Evolutionary conservation across 2,113 vertebrate species (phyloP).

Genomic region (Mixornis gularis): DNA sequence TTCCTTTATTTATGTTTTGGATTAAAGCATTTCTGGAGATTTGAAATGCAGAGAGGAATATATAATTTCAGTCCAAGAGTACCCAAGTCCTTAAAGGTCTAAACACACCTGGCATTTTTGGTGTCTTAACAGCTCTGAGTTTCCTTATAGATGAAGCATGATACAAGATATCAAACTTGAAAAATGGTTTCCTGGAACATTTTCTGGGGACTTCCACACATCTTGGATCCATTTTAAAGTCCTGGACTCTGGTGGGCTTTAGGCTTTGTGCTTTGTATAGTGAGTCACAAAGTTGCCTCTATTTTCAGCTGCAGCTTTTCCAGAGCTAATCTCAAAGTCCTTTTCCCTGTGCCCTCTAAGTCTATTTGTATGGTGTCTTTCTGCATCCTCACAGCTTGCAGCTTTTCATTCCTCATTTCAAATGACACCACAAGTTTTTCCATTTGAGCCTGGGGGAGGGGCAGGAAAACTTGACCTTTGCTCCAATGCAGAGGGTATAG

Average conservation of each 20-base stretch:
- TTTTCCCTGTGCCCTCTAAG: background rate
- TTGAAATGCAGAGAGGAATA: background rate
- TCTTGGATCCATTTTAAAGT: background rate
- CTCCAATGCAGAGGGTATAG: background rate
- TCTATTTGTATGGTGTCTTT: background rate
- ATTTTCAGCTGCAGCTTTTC: background rate
- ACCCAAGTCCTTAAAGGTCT: background rate
- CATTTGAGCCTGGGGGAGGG: background rate
- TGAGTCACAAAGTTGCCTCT: background rate
- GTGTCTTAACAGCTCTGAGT: background rate
- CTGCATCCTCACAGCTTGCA: background rate
- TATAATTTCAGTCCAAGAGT: background rate
- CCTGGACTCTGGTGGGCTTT: background rate
- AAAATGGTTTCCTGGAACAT: background rate
- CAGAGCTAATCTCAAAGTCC: background rate
- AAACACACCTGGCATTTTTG: background rate
- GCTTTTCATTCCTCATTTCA: conserved; percentile 24
- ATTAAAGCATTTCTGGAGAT: background rate
- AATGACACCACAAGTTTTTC: background rate
- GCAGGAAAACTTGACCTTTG: background rate
- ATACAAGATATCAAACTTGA: background rate
- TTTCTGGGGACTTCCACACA: background rate
- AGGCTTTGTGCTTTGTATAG: background rate
- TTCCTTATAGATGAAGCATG: background rate
- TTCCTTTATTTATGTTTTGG: background rate